Base-by-base conservation (phyloP, 92 coral and sea anemone species). In the Heliopora coerulea region DNA sequence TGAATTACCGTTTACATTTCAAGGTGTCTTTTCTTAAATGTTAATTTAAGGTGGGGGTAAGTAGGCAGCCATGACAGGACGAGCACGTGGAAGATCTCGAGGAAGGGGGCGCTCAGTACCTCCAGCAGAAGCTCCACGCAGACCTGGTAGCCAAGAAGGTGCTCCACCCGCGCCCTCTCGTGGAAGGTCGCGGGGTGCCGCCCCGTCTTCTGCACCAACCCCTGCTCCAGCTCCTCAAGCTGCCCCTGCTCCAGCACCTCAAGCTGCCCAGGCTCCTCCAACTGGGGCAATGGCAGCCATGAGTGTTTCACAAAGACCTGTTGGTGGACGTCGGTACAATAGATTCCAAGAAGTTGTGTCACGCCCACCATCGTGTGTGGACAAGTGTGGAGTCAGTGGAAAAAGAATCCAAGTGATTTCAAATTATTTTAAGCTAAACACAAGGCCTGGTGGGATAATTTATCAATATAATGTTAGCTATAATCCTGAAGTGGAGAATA, bases 111-210 rank as follows among this genome's bases (percentile, higher is more conserved):
- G 99, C 25, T 74, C 86, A 2, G 84, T 79, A 5, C 62, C 78
- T 10, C 83, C 63, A 11, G 67, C 80, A 21, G 85, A 82, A 17
- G 89, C 76, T 0, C 90, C 96, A 17, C 69, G 96, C 74, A 80
- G 99, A 75, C 99, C 99, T 7, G 99, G 99, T 20, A 66, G 86
- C 0, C 85, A 89, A 37, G 84, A 80, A 3, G 68, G 26, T 2
- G 46, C 29, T 26, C 79, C 83, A 0, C 65, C 80, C 30, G 83
- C 80, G 23, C 76, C 88, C 8, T 67, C 95, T 27, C 79, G 99
- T 31, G 99, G 99, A 59, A 74, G 99, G 73, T 78, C 97, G 4
- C 80, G 99, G 21, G 99, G 99, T 0, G 97, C 99, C 3, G 91
- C 96, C 49, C 81, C 91, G 0, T 82, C 78, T 20, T 62, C 86